Conservation (phyloP, 2,113 vertebrate species). For the Epinephelus fuscoguttatus region DNA sequence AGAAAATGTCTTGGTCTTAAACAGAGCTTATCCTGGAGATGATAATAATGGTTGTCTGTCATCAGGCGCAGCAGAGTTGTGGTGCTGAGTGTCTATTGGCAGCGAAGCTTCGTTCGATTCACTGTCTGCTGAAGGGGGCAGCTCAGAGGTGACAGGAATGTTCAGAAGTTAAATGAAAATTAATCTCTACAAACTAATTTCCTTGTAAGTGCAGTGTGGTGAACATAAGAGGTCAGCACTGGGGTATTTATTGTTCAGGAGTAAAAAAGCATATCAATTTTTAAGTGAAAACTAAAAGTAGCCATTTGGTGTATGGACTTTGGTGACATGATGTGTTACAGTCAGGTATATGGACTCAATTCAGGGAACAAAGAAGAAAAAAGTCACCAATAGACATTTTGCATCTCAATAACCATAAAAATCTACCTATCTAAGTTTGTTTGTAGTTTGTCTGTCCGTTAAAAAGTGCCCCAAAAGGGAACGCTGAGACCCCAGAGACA, state of each 20-base stretch:
- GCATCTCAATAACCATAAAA: neutral
- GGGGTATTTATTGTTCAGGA: too few relatives aligned
- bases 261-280: neutral
- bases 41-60: conserved; percentile 44
- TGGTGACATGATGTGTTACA: too few relatives aligned
- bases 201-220: neutral
- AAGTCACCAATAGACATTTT: neutral
- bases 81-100: conserved; percentile 13
- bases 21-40: conserved; percentile 43
- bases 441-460: neutral
- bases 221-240: neutral
- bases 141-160: neutral
- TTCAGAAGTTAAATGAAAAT: neutral
- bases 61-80: conserved; percentile 1
- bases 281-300: neutral
- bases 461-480: neutral
- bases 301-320: neutral
- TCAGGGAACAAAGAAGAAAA: too few relatives aligned
- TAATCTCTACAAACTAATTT: neutral
- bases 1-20: conserved; percentile 56
- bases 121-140: neutral
- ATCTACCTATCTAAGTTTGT: too few relatives aligned
- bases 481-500: conserved; percentile 32
- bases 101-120: neutral
- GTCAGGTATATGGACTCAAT: too few relatives aligned